These are phyloP conservation scores for Drosophila nigritarsus DNA, from an alignment of 2,888 invertebrate genomes.

Conservation along the genomic window DNA sequence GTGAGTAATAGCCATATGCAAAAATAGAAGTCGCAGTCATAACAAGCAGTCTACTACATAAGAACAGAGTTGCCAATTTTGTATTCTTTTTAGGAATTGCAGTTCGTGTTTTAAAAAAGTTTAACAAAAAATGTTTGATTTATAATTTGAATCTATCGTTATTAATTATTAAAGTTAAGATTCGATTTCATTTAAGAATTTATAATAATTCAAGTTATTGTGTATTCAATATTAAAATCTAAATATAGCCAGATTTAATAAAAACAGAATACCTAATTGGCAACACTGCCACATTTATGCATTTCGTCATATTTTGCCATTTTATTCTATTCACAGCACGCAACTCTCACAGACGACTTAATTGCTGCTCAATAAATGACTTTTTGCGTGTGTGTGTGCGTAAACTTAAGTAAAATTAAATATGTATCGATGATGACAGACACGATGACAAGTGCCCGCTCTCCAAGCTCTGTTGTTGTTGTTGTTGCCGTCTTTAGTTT, in stretches of 20 bases:
- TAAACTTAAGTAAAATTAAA: conserved; percentile 45
- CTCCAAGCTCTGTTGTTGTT: conserved; percentile 6
- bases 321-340: conserved; percentile 34
- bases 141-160: background rate
- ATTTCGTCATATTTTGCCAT: conserved; percentile 25
- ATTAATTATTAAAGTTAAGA: background rate
- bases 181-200: background rate
- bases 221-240: background rate
- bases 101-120: background rate
- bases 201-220: background rate
- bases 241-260: background rate
- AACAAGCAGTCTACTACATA: conserved; percentile 18
- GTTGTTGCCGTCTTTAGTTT: conserved; percentile 17
- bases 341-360: conserved; percentile 30
- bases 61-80: background rate
- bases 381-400: conserved; percentile 1
- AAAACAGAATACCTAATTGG: background rate
- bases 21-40: conserved; percentile 48
- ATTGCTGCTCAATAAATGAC: conserved; percentile 37
- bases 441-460: conserved; percentile 44
- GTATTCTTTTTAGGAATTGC: background rate
- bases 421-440: conserved; percentile 52
- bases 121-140: background rate
- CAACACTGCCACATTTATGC: background rate
- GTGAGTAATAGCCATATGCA: conserved; percentile 24